Base-by-base conservation (phyloP, 2,113 vertebrate species). In the Pangasianodon hypophthalmus region DNA sequence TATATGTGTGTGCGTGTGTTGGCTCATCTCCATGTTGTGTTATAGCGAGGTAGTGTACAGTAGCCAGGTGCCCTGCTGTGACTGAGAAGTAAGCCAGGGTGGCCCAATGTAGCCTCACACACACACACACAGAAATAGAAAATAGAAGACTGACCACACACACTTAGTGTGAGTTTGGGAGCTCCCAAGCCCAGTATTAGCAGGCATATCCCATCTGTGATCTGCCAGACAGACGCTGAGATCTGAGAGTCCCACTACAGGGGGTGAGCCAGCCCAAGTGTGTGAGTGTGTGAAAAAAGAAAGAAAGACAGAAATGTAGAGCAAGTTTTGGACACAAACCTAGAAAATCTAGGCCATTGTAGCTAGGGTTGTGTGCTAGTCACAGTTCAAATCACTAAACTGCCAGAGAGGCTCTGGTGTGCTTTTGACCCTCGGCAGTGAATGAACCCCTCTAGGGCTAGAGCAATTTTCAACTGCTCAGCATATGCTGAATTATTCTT, bases 161-260 rank as follows among this genome's bases (percentile, higher is more conserved):
- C 84, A 56, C 73, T 56, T 41, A n/a, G 88, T 77, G 69, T 89
- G 82, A 77, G 69, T 32, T 52, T 58, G 69, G 88, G 82, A 77
- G 69, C 73, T 86, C 48, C 84, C 75, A 41, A 52, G 64, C 60
- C 84, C 73, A 79, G 84, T 81, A 80, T 81, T 85, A 86, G 56
- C 83, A 89, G 88, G 71, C 54, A 48, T n/a, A 52, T 75, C 84
- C 84, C 58, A 81, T 84, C 88, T 89, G 84, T 80, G 73, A 89
- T 69, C 73, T 88, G 88, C 67, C 88, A 88, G 88, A 88, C 88
- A 80, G 88, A 86, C 84, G 29, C 73, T 37, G 84, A 52, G 73
- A 26, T 41, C 54, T 64, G 71, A 89, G 56, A 89, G 88, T 64
- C 84, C 73, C 88, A 67, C 88, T n/a, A 29, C 24, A 52, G 73